These are phyloP conservation scores for Botia kubotai DNA, from an alignment of 2,797 vertebrate genomes.

Conservation along the genomic window DNA sequence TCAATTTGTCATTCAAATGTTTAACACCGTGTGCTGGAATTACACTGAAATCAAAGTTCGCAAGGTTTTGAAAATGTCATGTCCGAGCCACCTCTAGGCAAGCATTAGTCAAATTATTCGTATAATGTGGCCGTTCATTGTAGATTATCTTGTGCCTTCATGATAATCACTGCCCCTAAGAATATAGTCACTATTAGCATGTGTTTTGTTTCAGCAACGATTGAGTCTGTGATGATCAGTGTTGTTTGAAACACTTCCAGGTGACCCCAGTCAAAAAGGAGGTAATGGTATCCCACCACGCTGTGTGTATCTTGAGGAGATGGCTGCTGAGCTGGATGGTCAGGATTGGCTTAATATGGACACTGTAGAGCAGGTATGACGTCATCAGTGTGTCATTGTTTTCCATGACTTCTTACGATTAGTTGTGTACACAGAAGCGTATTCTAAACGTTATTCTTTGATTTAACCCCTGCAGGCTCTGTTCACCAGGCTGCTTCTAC, in stretches of 20 bases:
- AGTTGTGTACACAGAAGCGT: background rate
- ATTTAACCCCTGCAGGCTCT: slow-evolving; percentile 80
- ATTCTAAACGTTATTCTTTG: slow-evolving; percentile 17
- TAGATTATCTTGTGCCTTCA: background rate
- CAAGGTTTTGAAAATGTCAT: background rate
- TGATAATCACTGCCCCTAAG: background rate
- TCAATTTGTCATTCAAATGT: slow-evolving; percentile 17
- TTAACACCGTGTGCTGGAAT: background rate
- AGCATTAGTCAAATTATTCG: background rate
- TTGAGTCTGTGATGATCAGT: background rate
- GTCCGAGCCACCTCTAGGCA: background rate
- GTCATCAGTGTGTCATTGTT: slow-evolving; percentile 17
- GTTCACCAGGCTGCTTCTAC: slow-evolving; percentile 90
- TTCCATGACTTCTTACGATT: background rate
- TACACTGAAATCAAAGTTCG: no score
- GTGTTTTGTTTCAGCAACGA: background rate
- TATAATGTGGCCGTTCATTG: no score
- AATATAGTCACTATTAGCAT: background rate
- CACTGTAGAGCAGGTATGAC: slow-evolving; percentile 91
- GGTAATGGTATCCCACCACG: slow-evolving; percentile 94
- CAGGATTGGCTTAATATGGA: slow-evolving; percentile 99
- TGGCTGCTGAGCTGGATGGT: slow-evolving; percentile 92
- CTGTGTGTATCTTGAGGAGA: slow-evolving; percentile 94
- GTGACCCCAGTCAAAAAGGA: slow-evolving; percentile 91
- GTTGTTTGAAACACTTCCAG: slow-evolving; percentile 67